Conservation (phyloP, 2,113 vertebrate genomes). For the Ginglymostoma cirratum region DNA sequence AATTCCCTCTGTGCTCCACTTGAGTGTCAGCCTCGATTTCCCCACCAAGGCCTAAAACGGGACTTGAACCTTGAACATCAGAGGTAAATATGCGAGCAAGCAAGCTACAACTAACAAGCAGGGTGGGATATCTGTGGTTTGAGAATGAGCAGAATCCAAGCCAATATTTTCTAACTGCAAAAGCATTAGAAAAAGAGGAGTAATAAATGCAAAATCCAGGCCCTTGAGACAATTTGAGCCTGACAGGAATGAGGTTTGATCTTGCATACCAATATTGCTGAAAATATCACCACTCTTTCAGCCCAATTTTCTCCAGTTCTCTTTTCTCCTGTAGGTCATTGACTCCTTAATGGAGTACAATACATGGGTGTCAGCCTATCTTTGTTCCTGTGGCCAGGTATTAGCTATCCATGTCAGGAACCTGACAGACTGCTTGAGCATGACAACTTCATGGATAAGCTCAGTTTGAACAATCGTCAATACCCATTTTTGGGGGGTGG, state of each 20-base stretch:
- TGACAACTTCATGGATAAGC: background rate
- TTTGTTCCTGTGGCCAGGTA: background rate
- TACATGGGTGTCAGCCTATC: background rate
- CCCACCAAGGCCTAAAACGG: too few relatives aligned
- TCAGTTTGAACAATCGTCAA: background rate
- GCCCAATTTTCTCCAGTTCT: background rate
- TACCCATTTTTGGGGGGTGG: background rate
- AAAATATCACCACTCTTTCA: background rate
- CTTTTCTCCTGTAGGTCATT: background rate
- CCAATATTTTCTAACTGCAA: background rate
- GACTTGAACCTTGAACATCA: too few relatives aligned
- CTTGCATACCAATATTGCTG: background rate
- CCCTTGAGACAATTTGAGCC: background rate
- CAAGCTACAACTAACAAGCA: too few relatives aligned
- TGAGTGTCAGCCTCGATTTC: too few relatives aligned
- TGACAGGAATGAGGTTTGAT: background rate
- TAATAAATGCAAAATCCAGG: background rate
- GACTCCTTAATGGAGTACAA: background rate
- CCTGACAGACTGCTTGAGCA: background rate
- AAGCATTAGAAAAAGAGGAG: background rate
- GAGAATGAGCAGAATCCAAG: background rate
- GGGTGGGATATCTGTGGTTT: background rate
- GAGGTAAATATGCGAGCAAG: too few relatives aligned
- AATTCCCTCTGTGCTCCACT: too few relatives aligned
- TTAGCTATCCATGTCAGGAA: background rate